Evolutionary conservation across 2,113 vertebrate genomes (phyloP).

Genomic region (Cromileptes altivelis): DNA sequence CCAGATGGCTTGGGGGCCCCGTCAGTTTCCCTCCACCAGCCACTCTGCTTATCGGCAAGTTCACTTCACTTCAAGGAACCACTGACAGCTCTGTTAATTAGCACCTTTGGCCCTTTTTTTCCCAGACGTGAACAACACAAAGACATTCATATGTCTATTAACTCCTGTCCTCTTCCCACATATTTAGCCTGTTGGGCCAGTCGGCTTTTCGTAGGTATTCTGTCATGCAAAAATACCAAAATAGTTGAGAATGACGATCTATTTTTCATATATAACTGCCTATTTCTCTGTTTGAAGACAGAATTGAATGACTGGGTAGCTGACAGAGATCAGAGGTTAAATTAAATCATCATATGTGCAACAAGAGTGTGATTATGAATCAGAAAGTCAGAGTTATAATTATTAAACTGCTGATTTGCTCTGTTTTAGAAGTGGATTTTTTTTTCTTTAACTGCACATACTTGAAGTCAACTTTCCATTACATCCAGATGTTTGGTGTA

Average conservation of each 20-base stretch:
- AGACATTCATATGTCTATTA: conserved; percentile 42
- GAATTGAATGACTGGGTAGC: background rate
- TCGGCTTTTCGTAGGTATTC: conserved; percentile 12
- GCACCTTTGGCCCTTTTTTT: conserved; percentile 76
- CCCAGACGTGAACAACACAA: conserved; percentile 47
- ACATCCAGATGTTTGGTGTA: conserved; percentile 36
- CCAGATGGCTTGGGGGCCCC: conserved; percentile 77
- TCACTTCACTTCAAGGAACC: conserved; percentile 85
- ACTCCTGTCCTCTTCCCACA: conserved; percentile 22
- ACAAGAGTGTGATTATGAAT: background rate
- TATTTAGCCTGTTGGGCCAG: conserved; percentile 28
- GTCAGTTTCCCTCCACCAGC: conserved; percentile 68
- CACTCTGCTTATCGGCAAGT: conserved; percentile 80
- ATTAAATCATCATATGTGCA: background rate
- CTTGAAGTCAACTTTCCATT: conserved; percentile 26
- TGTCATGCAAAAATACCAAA: conserved; percentile 1
- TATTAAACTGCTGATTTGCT: conserved; percentile 8
- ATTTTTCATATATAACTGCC: background rate
- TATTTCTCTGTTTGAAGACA: conserved; percentile 16
- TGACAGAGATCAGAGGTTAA: background rate
- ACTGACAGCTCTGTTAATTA: conserved; percentile 86
- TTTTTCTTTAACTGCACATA: background rate
- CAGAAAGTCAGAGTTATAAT: background rate
- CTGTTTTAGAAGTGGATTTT: background rate
- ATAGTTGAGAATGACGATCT: background rate